A percentile compares a stretch with the other conserved stretches of the same genome.
phyloP scores from a whole-genome alignment of 2,797 vertebrate species.

The Scolopax bukidnonensis region DNA sequence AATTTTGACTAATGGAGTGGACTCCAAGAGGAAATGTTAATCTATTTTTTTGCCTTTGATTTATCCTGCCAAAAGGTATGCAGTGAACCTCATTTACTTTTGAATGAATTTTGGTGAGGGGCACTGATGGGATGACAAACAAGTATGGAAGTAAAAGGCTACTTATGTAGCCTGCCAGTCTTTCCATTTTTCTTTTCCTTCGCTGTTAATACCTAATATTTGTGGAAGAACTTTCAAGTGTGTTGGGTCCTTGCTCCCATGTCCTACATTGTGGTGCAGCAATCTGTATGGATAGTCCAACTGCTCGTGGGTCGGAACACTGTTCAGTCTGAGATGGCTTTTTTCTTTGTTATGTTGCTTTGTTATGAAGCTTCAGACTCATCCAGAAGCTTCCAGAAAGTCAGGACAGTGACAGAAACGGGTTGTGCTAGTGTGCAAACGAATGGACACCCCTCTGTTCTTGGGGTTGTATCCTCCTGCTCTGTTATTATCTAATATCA shows the following conservation, averaged over 20 bases:
- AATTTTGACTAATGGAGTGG: background rate
- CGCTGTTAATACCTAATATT: background rate
- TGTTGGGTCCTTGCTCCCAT: background rate
- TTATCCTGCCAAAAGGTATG: background rate
- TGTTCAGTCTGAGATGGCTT: background rate
- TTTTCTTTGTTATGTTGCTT: background rate
- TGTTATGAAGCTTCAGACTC: too few species aligned
- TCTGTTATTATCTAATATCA: background rate
- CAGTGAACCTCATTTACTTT: background rate
- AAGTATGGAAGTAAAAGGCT: background rate
- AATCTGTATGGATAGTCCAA: rapidly evolving
- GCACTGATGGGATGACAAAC: background rate
- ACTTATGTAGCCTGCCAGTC: background rate
- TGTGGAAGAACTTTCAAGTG: background rate
- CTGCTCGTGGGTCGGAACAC: background rate
- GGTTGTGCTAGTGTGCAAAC: background rate
- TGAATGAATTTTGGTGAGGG: background rate
- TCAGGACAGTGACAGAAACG: background rate
- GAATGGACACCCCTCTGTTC: background rate
- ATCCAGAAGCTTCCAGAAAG: background rate
- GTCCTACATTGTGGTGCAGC: too few species aligned
- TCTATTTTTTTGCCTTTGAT: background rate
- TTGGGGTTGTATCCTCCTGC: background rate
- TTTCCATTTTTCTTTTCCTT: background rate
- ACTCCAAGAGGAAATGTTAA: background rate